These are phyloP conservation scores for Acrocephalus kingi DNA, from an alignment of 2,113 vertebrate genomes.

Conservation along the genomic window DNA sequence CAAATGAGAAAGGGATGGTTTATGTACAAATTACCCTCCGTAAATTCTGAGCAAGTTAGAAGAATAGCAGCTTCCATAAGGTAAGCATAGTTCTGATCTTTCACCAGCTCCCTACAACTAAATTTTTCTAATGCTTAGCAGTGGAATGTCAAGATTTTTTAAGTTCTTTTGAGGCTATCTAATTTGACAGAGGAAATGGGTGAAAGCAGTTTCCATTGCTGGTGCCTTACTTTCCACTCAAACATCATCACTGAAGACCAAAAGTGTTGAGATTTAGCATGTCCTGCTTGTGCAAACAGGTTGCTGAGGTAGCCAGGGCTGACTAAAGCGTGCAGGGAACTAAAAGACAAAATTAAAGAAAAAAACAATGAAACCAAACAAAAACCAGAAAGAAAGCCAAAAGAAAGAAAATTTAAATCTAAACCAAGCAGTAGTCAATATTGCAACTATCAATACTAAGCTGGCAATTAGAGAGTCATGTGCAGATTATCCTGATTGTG, in stretches of 20 bases:
- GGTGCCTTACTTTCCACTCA: background rate
- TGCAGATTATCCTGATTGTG: background rate
- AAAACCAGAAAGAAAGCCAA: background rate
- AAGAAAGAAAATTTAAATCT: background rate
- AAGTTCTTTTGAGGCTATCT: background rate
- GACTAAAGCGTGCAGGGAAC: background rate
- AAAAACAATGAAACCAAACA: too few species aligned
- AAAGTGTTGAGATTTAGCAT: accelerated
- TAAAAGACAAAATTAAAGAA: background rate
- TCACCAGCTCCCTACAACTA: background rate
- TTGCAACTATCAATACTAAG: background rate
- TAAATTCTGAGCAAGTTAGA: background rate
- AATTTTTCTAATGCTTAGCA: background rate
- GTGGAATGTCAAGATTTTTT: background rate
- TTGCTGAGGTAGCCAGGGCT: background rate
- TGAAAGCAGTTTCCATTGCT: background rate
- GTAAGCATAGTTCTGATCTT: background rate
- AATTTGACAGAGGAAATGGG: background rate
- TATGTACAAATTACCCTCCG: background rate
- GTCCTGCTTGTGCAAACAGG: background rate
- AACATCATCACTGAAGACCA: background rate
- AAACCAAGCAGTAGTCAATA: background rate
- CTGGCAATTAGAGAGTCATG: background rate
- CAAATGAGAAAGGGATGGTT: background rate
- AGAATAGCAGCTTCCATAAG: background rate